These are phyloP conservation scores for Morinoia aosen DNA, from an alignment of 2,888 invertebrate species.

Conservation along the genomic window DNA sequence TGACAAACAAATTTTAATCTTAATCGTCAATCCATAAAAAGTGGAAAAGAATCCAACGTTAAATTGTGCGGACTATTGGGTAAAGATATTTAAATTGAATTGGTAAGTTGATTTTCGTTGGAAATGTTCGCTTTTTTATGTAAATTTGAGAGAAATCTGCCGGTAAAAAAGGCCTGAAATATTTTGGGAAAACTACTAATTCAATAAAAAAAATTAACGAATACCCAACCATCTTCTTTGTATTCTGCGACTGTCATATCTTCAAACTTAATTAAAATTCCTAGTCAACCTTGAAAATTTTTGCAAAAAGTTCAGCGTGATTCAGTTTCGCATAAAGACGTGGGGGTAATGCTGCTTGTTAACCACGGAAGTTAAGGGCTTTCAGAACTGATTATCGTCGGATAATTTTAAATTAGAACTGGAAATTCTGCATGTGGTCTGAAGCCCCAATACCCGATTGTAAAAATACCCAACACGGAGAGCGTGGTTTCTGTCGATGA, in stretches of 20 bases:
- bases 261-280: neutral
- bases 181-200: neutral
- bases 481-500: neutral
- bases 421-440: neutral
- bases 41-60: neutral
- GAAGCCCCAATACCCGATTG: neutral
- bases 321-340: neutral
- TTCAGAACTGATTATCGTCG: neutral
- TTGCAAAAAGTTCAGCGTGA: neutral
- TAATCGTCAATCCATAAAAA: too few relatives aligned
- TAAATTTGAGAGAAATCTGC: neutral
- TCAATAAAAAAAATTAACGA: neutral
- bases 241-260: neutral
- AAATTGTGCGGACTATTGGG: neutral
- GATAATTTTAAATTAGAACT: neutral
- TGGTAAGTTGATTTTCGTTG: neutral
- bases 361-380: neutral
- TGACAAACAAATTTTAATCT: too few relatives aligned
- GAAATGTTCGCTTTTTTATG: neutral
- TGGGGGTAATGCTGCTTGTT: neutral
- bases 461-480: neutral
- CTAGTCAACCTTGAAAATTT: neutral
- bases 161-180: neutral
- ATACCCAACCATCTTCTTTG: neutral
- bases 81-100: neutral